phyloP scores from a whole-genome alignment of 2,797 vertebrate genomes.

The Syngnathus acus region DNA sequence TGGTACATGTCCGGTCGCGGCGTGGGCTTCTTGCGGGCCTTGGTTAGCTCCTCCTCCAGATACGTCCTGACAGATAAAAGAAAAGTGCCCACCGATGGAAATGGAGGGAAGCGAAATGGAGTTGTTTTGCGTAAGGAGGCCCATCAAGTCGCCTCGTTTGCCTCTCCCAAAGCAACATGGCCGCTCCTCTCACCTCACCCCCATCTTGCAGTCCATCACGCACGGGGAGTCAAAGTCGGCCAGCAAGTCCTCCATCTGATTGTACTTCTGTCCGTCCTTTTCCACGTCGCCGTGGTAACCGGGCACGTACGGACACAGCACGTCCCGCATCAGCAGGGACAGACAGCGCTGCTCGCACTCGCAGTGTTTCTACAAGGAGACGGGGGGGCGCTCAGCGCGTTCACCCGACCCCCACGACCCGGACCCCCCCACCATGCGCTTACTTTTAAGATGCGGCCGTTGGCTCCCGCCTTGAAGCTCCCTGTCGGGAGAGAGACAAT shows the following conservation, averaged over 20 bases:
- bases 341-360: conserved; percentile 95
- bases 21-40: conserved; percentile 91
- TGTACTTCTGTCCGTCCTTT: conserved; percentile 94
- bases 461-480: conserved; percentile 93
- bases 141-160: too few relatives aligned
- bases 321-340: conserved; percentile 85
- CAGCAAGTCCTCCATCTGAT: conserved; percentile 98
- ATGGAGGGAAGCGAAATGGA: too few relatives aligned
- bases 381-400: background rate
- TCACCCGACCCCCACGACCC: background rate
- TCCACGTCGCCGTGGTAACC: conserved; percentile 92
- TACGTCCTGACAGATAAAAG: conserved; percentile 75
- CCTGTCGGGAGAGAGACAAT: conserved; percentile 61
- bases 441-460: conserved; percentile 86
- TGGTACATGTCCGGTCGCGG: conserved; percentile 96
- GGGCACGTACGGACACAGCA: conserved; percentile 84
- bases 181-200: conserved; percentile 78
- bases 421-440: conserved; percentile 1
- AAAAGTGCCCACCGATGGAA: background rate
- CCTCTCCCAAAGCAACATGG: too few relatives aligned
- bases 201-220: conserved; percentile 99
- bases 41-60: conserved; percentile 92
- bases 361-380: conserved; percentile 81
- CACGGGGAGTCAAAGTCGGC: conserved; percentile 91
- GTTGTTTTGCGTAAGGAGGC: too few relatives aligned